Base-by-base conservation (phyloP, 1,140 invertebrate species). In the Antheraea pernyi region DNA sequence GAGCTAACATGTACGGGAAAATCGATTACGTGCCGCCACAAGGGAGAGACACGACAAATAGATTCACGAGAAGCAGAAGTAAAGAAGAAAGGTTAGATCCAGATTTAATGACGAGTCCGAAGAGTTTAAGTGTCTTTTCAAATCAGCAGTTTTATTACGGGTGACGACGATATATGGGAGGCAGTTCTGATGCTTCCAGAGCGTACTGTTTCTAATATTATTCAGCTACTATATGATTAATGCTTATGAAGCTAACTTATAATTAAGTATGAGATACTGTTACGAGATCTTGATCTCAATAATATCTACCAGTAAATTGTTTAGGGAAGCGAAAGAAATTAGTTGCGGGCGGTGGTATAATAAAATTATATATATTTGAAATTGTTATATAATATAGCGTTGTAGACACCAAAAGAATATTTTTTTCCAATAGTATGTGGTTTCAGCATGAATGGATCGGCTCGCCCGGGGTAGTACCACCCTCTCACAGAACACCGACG, bases 71-170 rank as follows among this genome's bases (percentile, higher is more conserved):
- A 30, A 81, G 76, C 13, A 85, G 74, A 75, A 69, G 81, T 75
- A 71, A 81, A 42, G 71, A 81, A 30, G 72, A 86, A 72, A 82
- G 59, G 42, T 70, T 7, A 80, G 19, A 89, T 37, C 76, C 82
- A 46, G 85, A 90, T 60, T 60, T 85, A 22, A 83, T 90, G 70
- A 84, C 88, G 69, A 92, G 89, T 65, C 92, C 91, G 4, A 92
- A 89, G 62, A 92, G 91, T 74, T 86, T 93, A 76, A 82, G 82
- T 46, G 84, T 85, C 39, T 91, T 85, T 74, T 88, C 89, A 0
- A 91, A 86, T 80, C 84, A 86, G 0, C 85, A 93, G 63, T 93
- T 86, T 66, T 91, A 92, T 73, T 93, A 92, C 64, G 91, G 90
- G 74, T 93, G 91, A 92, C 89, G 73, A 36, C 79, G 85, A 66